These are phyloP conservation scores for Phyto melanocephala DNA, from an alignment of 2,888 invertebrate genomes.

Conservation along the genomic window DNA sequence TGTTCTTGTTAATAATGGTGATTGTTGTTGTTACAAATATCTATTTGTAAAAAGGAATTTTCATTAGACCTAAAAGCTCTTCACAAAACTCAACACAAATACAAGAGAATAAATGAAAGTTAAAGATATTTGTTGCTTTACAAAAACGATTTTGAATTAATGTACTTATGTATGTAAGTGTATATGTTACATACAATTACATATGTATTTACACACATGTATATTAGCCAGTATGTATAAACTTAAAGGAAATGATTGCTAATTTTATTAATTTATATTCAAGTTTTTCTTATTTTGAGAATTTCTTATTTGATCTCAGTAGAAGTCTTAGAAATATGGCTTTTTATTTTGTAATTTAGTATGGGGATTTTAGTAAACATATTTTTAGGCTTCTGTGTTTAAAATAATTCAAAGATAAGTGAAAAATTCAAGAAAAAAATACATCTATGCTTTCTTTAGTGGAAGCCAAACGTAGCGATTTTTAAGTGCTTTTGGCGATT, in stretches of 20 bases:
- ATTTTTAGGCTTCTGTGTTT: too few species aligned
- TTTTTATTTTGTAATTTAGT: too few species aligned
- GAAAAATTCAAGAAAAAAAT: too few species aligned
- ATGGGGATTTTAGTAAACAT: too few species aligned
- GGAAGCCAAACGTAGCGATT: too few species aligned
- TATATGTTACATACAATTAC: not conserved
- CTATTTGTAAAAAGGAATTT: conserved; percentile 26
- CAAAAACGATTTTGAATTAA: not conserved
- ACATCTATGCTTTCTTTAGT: too few species aligned
- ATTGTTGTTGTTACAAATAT: not conserved
- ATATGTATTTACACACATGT: not conserved
- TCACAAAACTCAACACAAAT: conserved; percentile 11
- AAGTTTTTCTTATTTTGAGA: too few species aligned
- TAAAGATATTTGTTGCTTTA: not conserved
- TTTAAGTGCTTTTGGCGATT: too few species aligned
- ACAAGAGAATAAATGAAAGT: not conserved
- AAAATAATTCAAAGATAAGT: too few species aligned
- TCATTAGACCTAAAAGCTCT: conserved; percentile 41
- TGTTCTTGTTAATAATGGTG: not conserved
- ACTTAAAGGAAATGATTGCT: not conserved
- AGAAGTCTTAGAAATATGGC: too few species aligned
- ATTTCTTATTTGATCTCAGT: too few species aligned
- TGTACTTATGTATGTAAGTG: not conserved
- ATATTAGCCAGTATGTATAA: too few species aligned
- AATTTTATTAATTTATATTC: not conserved